These are phyloP conservation scores for Frankliniella fusca DNA, from an alignment of 2,888 invertebrate genomes.

Conservation along the genomic window DNA sequence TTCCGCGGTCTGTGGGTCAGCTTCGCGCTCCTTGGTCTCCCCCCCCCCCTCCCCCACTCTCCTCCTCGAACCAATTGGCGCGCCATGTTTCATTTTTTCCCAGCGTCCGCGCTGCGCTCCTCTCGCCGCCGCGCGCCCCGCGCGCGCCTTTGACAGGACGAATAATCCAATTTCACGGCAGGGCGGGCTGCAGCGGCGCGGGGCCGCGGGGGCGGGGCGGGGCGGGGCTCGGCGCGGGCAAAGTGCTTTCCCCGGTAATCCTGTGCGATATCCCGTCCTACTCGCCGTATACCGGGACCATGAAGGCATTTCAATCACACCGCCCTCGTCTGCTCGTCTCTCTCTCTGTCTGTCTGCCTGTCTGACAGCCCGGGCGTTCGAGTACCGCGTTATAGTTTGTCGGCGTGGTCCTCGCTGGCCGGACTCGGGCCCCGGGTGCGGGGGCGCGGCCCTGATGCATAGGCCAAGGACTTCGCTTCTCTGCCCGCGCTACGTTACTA, in stretches of 20 bases:
- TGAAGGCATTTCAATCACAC: not conserved
- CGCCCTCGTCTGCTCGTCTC: not conserved
- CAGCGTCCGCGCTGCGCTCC: not conserved
- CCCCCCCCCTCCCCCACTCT: too few relatives aligned
- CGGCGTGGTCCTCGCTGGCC: not conserved
- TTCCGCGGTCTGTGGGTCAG: too few relatives aligned
- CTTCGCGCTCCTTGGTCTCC: too few relatives aligned
- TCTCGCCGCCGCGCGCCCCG: not conserved
- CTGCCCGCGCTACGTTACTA: not conserved
- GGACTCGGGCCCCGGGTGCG: not conserved
- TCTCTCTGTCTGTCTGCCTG: not conserved
- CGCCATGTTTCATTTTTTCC: not conserved
- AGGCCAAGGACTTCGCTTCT: not conserved
- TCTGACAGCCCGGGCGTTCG: not conserved
- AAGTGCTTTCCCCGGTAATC: conserved; percentile 24
- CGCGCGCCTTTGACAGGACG: conserved; percentile 6
- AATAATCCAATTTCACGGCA: conserved; percentile 26
- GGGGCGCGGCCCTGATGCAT: not conserved
- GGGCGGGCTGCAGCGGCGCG: not conserved
- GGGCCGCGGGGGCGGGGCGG: not conserved
- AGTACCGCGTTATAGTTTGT: conserved; percentile 1
- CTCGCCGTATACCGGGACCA: not conserved
- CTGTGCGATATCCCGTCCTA: not conserved
- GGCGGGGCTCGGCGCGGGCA: not conserved
- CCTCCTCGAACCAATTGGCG: too few relatives aligned